These are phyloP conservation scores for Eublepharis macularius DNA, from an alignment of 2,113 vertebrate species.

Conservation along the genomic window DNA sequence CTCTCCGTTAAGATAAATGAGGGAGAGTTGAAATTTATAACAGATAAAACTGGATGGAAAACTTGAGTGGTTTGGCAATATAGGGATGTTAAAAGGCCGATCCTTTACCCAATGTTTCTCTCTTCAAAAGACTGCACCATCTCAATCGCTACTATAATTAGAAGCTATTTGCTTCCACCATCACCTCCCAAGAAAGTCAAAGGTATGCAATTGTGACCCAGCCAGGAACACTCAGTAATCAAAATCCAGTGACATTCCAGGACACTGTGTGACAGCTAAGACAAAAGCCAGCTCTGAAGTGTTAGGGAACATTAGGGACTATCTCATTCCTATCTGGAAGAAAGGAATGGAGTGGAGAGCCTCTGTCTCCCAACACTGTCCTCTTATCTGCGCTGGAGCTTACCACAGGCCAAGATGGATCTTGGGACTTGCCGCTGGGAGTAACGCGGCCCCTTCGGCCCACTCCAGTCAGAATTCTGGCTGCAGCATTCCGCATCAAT, in stretches of 20 bases:
- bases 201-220: background rate
- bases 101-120: background rate
- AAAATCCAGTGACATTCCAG: conserved; percentile 34
- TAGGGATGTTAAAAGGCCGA: background rate
- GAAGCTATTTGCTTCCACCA: conserved; percentile 7
- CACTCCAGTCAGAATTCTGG: too few species aligned
- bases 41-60: background rate
- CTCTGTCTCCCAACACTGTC: conserved; percentile 27
- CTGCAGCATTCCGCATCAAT: too few species aligned
- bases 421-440: background rate
- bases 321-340: conserved; percentile 53
- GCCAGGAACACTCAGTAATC: conserved; percentile 17
- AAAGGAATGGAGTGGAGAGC: conserved; percentile 47
- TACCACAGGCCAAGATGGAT: background rate
- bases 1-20: background rate
- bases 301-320: conserved; percentile 43
- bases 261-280: conserved; percentile 24
- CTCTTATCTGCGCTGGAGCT: background rate
- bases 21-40: background rate
- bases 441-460: too few species aligned
- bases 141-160: background rate
- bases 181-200: conserved; percentile 17
- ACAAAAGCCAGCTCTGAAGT: conserved; percentile 42
- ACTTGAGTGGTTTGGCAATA: background rate
- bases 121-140: background rate